These are phyloP conservation scores for Chouioia cunea DNA, from an alignment of 2,888 invertebrate species.

Conservation along the genomic window DNA sequence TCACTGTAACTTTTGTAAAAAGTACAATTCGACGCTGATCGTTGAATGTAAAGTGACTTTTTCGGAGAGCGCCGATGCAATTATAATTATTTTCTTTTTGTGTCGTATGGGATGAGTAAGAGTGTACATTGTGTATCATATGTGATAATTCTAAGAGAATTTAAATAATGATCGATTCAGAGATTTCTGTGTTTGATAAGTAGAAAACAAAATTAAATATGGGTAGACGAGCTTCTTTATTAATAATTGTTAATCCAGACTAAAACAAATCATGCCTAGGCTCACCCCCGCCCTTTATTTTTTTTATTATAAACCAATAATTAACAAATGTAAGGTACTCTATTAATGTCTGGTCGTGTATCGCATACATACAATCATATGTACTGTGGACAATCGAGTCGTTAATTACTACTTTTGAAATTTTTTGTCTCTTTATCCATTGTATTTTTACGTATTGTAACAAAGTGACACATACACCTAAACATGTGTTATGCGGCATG, in stretches of 20 bases:
- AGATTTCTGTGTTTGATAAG: slow-evolving; percentile 34
- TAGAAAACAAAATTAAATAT: slow-evolving; percentile 34
- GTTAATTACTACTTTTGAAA: slow-evolving; percentile 28
- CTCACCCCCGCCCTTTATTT: slow-evolving; percentile 8
- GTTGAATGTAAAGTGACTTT: slow-evolving; percentile 34
- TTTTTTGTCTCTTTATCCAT: slow-evolving; percentile 24
- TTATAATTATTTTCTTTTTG: slow-evolving; percentile 20
- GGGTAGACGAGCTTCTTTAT: slow-evolving; percentile 36
- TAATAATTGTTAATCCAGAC: slow-evolving; percentile 31
- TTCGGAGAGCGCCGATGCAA: slow-evolving; percentile 1
- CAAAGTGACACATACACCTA: slow-evolving; percentile 19
- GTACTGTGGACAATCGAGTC: slow-evolving; percentile 34
- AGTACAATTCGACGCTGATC: slow-evolving; percentile 35
- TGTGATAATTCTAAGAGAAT: slow-evolving; percentile 62
- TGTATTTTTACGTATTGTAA: slow-evolving; percentile 41
- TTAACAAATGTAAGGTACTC: slow-evolving; percentile 43
- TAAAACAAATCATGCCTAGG: slow-evolving; percentile 28
- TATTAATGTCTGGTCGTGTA: slow-evolving; percentile 24
- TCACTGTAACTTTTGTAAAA: slow-evolving; percentile 31
- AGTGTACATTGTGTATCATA: slow-evolving; percentile 67
- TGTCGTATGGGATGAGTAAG: slow-evolving; percentile 28
- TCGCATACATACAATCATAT: slow-evolving; percentile 34
- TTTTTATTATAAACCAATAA: slow-evolving; percentile 31
- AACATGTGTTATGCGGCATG: slow-evolving; percentile 21
- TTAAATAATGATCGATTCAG: slow-evolving; percentile 37